Conservation (phyloP, 2,113 vertebrate species). For the Lepisosteus osseus region DNA sequence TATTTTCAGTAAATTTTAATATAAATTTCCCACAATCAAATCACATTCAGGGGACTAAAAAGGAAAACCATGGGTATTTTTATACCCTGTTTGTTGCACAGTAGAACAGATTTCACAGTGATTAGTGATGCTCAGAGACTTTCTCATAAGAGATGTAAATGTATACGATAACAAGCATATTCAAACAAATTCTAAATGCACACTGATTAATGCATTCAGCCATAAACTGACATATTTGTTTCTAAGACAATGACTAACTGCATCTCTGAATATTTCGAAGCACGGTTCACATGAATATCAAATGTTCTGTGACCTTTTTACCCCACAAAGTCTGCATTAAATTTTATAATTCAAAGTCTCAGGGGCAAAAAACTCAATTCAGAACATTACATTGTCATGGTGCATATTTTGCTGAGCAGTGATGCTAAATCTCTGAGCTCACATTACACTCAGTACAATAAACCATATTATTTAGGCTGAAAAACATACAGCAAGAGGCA, state of each 20-base stretch:
- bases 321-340: slow-evolving; percentile 1
- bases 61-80: not conserved
- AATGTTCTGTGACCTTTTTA: slow-evolving; percentile 10
- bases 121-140: not conserved
- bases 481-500: too few species aligned
- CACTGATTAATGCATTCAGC: slow-evolving; percentile 4
- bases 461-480: too few species aligned
- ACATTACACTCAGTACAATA: too few species aligned
- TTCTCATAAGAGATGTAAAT: slow-evolving; percentile 11
- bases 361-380: not conserved
- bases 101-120: not conserved
- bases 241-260: slow-evolving; percentile 15
- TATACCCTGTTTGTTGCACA: not conserved
- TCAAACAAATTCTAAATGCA: not conserved
- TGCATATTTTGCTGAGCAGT: too few species aligned
- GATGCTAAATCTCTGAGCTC: too few species aligned
- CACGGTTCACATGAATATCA: slow-evolving; percentile 19
- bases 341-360: slow-evolving; percentile 5
- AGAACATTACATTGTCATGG: too few species aligned
- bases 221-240: slow-evolving; percentile 13
- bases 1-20: not conserved
- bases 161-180: slow-evolving; percentile 2
- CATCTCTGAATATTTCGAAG: slow-evolving; percentile 15
- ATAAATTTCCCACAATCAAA: slow-evolving; percentile 4
- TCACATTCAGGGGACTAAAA: too few species aligned